These are phyloP conservation scores for Calyptomena viridis DNA, from an alignment of 2,113 vertebrate genomes.

Conservation along the genomic window DNA sequence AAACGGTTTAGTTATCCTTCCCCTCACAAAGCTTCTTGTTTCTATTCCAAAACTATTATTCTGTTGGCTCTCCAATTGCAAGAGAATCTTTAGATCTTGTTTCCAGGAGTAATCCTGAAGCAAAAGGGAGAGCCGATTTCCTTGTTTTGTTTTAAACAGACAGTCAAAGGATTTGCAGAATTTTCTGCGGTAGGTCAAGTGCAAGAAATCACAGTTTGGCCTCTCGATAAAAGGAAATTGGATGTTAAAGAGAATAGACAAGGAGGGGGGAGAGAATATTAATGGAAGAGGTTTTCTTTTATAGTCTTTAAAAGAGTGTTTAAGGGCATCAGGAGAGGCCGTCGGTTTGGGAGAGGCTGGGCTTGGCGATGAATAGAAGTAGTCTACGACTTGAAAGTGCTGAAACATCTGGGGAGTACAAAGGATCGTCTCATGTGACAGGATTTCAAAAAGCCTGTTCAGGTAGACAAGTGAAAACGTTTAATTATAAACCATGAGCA, in stretches of 20 bases:
- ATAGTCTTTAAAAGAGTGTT: background rate
- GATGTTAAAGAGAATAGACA: background rate
- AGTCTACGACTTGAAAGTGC: background rate
- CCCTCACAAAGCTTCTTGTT: slow-evolving; percentile 73
- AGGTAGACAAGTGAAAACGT: slow-evolving; percentile 25
- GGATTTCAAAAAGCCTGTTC: background rate
- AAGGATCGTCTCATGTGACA: background rate
- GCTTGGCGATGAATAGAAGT: background rate
- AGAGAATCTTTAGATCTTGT: slow-evolving; percentile 80
- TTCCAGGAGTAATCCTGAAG: slow-evolving; percentile 76
- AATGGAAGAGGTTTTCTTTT: background rate
- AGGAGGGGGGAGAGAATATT: background rate
- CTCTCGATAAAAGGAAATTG: slow-evolving; percentile 49
- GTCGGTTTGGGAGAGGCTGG: background rate
- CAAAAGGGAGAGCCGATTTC: slow-evolving; percentile 72
- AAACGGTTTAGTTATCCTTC: slow-evolving; percentile 72
- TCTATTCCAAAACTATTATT: slow-evolving; percentile 75
- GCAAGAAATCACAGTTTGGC: slow-evolving; percentile 72
- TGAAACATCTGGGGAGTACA: background rate
- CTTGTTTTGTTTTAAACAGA: slow-evolving; percentile 80
- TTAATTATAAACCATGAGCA: slow-evolving; percentile 63
- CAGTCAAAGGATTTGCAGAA: slow-evolving; percentile 77
- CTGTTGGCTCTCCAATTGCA: slow-evolving; percentile 73
- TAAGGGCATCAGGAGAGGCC: background rate
- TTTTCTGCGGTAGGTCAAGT: slow-evolving; percentile 87